Conservation (phyloP, 2,888 invertebrate species). For the Schrankia costaestrigalis region DNA sequence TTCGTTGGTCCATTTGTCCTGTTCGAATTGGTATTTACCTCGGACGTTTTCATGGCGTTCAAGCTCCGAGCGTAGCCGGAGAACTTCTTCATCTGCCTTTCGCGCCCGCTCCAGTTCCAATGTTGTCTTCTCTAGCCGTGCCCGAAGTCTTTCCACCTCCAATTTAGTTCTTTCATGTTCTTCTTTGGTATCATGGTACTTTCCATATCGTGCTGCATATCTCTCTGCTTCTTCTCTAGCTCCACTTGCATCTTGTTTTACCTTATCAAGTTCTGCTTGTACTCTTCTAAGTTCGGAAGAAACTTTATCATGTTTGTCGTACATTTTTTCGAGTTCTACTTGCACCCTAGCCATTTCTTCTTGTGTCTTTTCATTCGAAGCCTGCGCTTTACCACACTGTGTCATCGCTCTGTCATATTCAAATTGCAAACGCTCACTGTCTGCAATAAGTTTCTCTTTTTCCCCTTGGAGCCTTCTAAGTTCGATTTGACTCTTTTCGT, state of each 20-base stretch:
- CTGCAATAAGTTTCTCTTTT: constrained; percentile 91
- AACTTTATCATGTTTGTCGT: constrained; percentile 93
- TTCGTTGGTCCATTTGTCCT: constrained; percentile 79
- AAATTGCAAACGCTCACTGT: constrained; percentile 91
- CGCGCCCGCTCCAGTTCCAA: constrained; percentile 89
- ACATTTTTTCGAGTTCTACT: constrained; percentile 93
- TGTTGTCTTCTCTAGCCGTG: constrained; percentile 89
- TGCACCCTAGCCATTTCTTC: constrained; percentile 93
- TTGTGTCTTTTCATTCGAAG: constrained; percentile 92
- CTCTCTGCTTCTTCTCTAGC: constrained; percentile 89
- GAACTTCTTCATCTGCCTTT: constrained; percentile 85
- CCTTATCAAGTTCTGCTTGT: constrained; percentile 87
- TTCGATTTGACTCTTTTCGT: constrained; percentile 93
- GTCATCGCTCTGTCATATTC: constrained; percentile 93
- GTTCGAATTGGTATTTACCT: constrained; percentile 81
- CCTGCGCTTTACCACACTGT: constrained; percentile 91
- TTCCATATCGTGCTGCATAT: constrained; percentile 85
- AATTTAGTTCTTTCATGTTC: constrained; percentile 88
- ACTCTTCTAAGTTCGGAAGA: constrained; percentile 90
- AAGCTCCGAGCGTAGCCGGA: constrained; percentile 84
- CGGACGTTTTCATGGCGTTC: constrained; percentile 87
- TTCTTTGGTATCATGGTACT: constrained; percentile 88
- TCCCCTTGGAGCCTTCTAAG: constrained; percentile 90
- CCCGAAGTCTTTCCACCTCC: constrained; percentile 89
- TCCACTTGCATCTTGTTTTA: constrained; percentile 86